Conservation (phyloP, 2,113 vertebrate genomes). For the Sander vitreus region DNA sequence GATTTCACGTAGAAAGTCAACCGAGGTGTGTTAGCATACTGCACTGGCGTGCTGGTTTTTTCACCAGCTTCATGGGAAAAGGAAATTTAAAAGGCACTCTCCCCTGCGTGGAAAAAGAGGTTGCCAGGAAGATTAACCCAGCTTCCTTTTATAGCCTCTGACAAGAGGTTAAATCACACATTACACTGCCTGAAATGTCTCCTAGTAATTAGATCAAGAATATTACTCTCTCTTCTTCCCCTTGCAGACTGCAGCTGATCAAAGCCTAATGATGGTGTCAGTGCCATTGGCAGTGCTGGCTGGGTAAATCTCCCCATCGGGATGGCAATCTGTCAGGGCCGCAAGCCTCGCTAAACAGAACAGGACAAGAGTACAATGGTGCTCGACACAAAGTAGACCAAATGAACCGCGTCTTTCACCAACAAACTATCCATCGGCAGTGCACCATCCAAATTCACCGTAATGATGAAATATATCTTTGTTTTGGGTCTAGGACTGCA, state of each 20-base stretch:
- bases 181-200: slow-evolving; percentile 83
- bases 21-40: slow-evolving; percentile 44
- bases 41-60: slow-evolving; percentile 57
- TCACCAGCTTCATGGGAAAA: slow-evolving; percentile 64
- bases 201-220: slow-evolving; percentile 87
- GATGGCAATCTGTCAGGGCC: slow-evolving; percentile 80
- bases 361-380: slow-evolving; percentile 72
- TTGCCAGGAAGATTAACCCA: slow-evolving; percentile 86
- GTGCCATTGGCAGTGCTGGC: slow-evolving; percentile 72
- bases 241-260: slow-evolving; percentile 80
- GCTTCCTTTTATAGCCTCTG: slow-evolving; percentile 86
- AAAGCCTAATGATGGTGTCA: slow-evolving; percentile 82
- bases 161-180: slow-evolving; percentile 87
- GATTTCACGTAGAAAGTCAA: slow-evolving; percentile 60
- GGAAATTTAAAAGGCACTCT: slow-evolving; percentile 73
- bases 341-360: slow-evolving; percentile 71
- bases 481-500: slow-evolving; percentile 57
- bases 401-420: slow-evolving; percentile 71
- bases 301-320: slow-evolving; percentile 76
- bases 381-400: slow-evolving; percentile 74
- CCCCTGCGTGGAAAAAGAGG: slow-evolving; percentile 77
- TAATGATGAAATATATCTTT: slow-evolving; percentile 54
- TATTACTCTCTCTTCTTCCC: slow-evolving; percentile 80
- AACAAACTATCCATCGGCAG: slow-evolving; percentile 64
- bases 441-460: slow-evolving; percentile 58